Conservation (phyloP, 2,888 invertebrate species). For the Drosophila ezoana region DNA sequence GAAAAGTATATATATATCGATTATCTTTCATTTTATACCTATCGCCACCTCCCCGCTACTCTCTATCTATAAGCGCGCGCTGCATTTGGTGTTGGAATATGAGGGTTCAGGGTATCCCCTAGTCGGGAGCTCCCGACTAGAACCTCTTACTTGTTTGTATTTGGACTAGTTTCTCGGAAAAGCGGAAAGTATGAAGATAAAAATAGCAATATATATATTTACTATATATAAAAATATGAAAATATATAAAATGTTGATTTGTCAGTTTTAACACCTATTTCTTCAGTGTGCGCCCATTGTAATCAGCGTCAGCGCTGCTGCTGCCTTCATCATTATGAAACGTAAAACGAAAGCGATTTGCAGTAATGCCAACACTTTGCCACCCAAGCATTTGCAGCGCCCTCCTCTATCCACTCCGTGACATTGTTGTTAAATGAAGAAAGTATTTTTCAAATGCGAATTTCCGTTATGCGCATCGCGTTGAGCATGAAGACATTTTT, state of each 20-base stretch:
- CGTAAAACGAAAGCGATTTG: constrained; percentile 82
- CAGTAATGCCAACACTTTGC: constrained; percentile 81
- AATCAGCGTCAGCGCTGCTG: constrained; percentile 28
- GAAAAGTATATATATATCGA: too few relatives aligned
- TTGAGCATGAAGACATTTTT: constrained; percentile 78
- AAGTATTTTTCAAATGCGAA: constrained; percentile 81
- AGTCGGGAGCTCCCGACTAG: too few relatives aligned
- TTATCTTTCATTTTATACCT: too few relatives aligned
- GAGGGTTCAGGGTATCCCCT: too few relatives aligned
- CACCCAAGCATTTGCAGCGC: constrained; percentile 49
- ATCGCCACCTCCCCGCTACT: too few relatives aligned
- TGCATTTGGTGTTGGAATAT: too few relatives aligned
- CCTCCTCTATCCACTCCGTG: constrained; percentile 23
- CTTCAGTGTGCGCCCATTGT: constrained; percentile 55
- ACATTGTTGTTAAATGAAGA: constrained; percentile 82
- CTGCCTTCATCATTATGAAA: constrained; percentile 76
- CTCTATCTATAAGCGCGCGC: too few relatives aligned
- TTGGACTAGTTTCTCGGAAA: too few relatives aligned
- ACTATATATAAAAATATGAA: too few relatives aligned
- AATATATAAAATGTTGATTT: background rate
- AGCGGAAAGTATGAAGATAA: too few relatives aligned
- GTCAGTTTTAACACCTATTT: constrained; percentile 18
- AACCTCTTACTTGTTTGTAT: too few relatives aligned
- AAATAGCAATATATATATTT: too few relatives aligned
- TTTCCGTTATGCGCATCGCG: constrained; percentile 80